A percentile compares a stretch with the other conserved stretches of the same genome.
Evolutionary conservation across 2,797 vertebrate genomes (phyloP).

Genomic region (Neosilurus hyrtlii): DNA sequence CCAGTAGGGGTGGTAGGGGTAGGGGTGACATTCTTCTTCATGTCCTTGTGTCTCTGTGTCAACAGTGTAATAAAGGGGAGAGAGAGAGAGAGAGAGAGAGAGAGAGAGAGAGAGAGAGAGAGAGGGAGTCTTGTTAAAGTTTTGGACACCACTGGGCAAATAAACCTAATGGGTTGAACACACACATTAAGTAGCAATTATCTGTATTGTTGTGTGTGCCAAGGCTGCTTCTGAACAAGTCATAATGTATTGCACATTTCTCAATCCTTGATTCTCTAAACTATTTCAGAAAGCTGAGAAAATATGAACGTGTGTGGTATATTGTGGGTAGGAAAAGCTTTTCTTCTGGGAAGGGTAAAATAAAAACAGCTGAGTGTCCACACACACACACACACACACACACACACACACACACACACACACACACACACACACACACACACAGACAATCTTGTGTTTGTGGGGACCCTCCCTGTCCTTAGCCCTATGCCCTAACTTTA

Average conservation of each 20-base stretch:
- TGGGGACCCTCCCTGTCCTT: no score
- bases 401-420: neutral
- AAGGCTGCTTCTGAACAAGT: neutral
- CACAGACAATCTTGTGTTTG: no score
- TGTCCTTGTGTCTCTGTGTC: slow-evolving; percentile 15
- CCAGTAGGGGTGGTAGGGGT: no score
- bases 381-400: slow-evolving; percentile 14
- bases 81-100: neutral
- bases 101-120: neutral
- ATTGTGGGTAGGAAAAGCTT: slow-evolving; percentile 17
- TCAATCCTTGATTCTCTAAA: neutral
- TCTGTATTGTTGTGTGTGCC: neutral
- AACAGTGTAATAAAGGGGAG: slow-evolving; percentile 2
- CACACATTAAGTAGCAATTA: neutral
- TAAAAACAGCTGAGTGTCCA: slow-evolving; percentile 37
- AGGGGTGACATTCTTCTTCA: slow-evolving; percentile 28
- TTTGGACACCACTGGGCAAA: neutral
- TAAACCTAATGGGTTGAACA: slow-evolving; percentile 9
- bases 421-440: no score
- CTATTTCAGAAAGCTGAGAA: slow-evolving; percentile 12
- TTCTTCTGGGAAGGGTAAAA: slow-evolving; percentile 28
- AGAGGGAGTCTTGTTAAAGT: neutral
- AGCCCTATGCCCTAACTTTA: no score
- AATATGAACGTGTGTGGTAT: slow-evolving; percentile 21
- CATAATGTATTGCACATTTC: neutral